Base-by-base conservation (phyloP, 1,140 invertebrate genomes). In the Trichogramma pretiosum region DNA sequence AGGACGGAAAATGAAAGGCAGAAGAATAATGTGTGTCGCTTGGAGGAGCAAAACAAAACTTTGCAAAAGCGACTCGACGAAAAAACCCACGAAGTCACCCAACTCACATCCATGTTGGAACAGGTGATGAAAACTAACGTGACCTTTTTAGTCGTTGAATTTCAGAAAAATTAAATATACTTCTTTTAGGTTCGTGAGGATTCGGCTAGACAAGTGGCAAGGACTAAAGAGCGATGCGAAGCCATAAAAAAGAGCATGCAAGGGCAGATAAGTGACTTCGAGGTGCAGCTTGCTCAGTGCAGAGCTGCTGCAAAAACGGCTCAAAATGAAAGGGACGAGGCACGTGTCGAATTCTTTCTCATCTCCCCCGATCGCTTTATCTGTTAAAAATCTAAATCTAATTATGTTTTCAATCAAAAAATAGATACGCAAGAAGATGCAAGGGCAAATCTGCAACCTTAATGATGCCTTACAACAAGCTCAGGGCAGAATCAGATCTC, bases 391-490 rank as follows among this genome's bases (percentile, higher is more conserved):
- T 22, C 22, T 24, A 55, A 45, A 41, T 38, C 50, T 56, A 16
- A 11, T 23, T 33, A 40, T 38, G 35, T 41, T 43, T 35, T 50
- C 36, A 18, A 21, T 34, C 23, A 33, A 13, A n/a, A 16, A 18
- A 3, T 52, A 80, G 74, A 74, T 83, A 14, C 67, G 80, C 50
- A 74, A 77, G 52, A 81, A 80, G 48, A 82, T 83, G 77, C 77
- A 82, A 53, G 73, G 74, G 45, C 80, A 84, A 59, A 80, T 83
- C 36, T 76, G 76, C 49, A 77, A 80, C 33, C 54, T 83, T 37
- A 80, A 77, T 46, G 79, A 83, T 45, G 79, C 81, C 53, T 82
- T 83, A 46, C 75, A 80, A 40, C 78, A 83, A 54, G 80, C 80
- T 2, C 80, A 83, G 55, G 68, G 77, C 40, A 65, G 82, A 4